Evolutionary conservation across 2,797 vertebrate species (phyloP).

Genomic region (Girardinus metallicus): DNA sequence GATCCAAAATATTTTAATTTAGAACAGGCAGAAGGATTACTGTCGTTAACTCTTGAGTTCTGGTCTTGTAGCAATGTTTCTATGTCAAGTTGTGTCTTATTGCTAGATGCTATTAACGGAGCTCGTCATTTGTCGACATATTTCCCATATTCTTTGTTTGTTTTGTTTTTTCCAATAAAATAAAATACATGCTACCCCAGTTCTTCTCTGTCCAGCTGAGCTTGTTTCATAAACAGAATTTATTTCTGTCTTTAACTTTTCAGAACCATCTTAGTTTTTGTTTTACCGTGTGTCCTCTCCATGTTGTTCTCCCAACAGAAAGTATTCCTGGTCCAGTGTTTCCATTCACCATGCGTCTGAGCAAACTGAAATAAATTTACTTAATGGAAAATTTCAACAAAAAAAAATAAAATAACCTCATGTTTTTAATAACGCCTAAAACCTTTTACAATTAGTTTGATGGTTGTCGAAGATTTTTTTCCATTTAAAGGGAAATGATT

Average conservation of each 20-base stretch:
- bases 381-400: no score
- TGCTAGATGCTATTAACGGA: neutral
- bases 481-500: neutral
- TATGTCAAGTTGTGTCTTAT: neutral
- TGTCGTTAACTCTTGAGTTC: neutral
- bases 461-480: neutral
- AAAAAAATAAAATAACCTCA: no score
- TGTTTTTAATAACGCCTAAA: neutral
- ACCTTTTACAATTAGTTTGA: neutral
- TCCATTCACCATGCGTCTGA: neutral
- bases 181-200: neutral
- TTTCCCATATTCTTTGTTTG: neutral
- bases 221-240: neutral
- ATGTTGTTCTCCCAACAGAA: neutral
- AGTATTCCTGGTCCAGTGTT: neutral
- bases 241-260: neutral
- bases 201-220: neutral
- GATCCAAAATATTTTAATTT: slow-evolving; percentile 1
- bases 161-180: neutral
- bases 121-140: neutral
- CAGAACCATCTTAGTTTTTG: neutral
- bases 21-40: neutral
- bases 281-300: neutral
- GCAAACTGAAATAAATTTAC: no score
- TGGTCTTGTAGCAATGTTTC: neutral